Base-by-base conservation (phyloP, 2,797 vertebrate genomes). In the Danionella dracula region DNA sequence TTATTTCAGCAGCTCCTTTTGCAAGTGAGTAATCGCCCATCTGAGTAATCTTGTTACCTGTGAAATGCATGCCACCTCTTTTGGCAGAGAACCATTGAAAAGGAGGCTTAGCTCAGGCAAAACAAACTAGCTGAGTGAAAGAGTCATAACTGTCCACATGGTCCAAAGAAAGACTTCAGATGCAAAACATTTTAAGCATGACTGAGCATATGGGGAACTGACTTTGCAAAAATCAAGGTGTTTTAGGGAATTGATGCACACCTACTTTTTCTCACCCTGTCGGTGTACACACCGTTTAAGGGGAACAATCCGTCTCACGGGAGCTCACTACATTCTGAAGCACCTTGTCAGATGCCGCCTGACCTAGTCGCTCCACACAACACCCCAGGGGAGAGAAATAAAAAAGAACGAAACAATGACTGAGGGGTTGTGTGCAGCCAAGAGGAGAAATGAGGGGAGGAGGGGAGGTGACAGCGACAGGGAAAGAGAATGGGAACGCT, bases 11-110 rank as follows among this genome's bases (percentile, higher is more conserved):
- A 88, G 90, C 89, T 90, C 69, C 80, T 89, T 85, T 80, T 71
- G 81, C 90, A 92, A 92, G 94, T 89, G 91, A 92, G 94, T 95
- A 93, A 95, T 96, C 94, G 92, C 91, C 89, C 93, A 91, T 89
- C 90, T 85, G 82, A 83, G 55, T 96, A 95, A 96, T 96, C 94
- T 93, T 90, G 92, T 96, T 95, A 94, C 92, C 88, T 93, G 90
- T 92, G 89, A 91, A 91, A 91, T 93, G 92, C 91, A 92, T 90
- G 90, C 91, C 92, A 91, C 89, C 87, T 90, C 83, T 88, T 90
- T 91, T 93, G 89, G 89, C 89, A 90, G 88, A 88, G 88, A 90
- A 89, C 92, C 90, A 87, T 90, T 87, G 89, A 90, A 90, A 85
- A 59, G 68, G 53, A 29, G 66, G 66, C 68, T 73, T 76, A 68